phyloP scores from a whole-genome alignment of 2,113 vertebrate genomes.

The Semnornis frantzii region DNA sequence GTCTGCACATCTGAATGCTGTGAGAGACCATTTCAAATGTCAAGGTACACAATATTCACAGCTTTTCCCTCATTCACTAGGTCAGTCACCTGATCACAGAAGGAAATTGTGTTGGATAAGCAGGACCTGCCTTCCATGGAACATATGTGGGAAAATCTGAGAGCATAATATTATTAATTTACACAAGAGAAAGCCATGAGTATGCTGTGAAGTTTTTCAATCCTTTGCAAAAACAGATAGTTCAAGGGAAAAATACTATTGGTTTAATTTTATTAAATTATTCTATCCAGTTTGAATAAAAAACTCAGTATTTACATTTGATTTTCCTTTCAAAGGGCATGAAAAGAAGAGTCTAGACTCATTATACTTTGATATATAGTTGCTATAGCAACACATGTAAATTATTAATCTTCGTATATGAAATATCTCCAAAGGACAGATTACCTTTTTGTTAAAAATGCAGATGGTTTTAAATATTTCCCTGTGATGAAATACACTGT shows the following conservation, averaged over 20 bases:
- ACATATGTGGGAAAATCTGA: neutral
- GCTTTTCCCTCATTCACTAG: too few species aligned
- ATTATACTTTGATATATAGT: constrained; percentile 65
- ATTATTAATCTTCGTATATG: constrained; percentile 65
- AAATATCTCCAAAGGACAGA: constrained; percentile 63
- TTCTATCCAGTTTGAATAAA: constrained; percentile 12
- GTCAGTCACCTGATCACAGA: neutral
- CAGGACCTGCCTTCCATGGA: too few species aligned
- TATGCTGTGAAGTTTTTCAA: neutral
- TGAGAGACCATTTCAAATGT: too few species aligned
- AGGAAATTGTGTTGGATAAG: too few species aligned
- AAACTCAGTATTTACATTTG: constrained; percentile 58
- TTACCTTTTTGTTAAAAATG: constrained; percentile 61
- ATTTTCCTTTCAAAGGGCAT: constrained; percentile 57
- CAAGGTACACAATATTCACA: too few species aligned
- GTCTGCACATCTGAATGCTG: too few species aligned
- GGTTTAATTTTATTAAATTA: constrained; percentile 46
- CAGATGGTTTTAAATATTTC: constrained; percentile 61
- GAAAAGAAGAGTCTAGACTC: constrained; percentile 55
- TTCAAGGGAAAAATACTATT: neutral
- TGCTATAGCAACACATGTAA: constrained; percentile 62
- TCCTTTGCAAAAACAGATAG: neutral
- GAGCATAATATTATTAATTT: neutral
- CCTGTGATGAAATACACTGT: constrained; percentile 17
- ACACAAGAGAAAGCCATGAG: neutral